Base-by-base conservation (phyloP, 2,113 vertebrate species). In the Mixornis gularis region DNA sequence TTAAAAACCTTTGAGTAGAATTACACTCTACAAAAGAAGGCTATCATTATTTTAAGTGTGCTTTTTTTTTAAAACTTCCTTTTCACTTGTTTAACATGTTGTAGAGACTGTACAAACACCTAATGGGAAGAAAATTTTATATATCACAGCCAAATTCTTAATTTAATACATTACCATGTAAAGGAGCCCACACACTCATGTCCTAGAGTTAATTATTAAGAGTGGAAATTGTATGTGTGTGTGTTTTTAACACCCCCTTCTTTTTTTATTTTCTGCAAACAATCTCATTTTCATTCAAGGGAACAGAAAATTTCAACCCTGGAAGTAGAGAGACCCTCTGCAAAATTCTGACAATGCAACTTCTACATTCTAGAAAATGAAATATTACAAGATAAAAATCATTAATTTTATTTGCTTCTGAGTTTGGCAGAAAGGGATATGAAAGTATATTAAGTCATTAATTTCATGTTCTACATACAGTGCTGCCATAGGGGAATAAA, bases 321-420 rank as follows among this genome's bases (percentile, higher is more conserved):
- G 49, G 20, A 82, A 91, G 65, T 14, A 84, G 17, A 86, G 52
- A 83, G 70, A 63, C 5, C 24, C 66, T 59, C 24, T 41, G 27
- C 55, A 90, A 91, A 95, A 94, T 69, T 95, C 49, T 76, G 80
- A 13, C 38, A 95, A 79, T 34, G 41, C 32, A 93, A 94, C 79
- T 60, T 55, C 92, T 88, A 52, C 36, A 72, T 52, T 52, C 53
- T 44, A 59, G 30, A 87, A 94, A 87, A 79, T 34, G 21, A 73
- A 72, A 74, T 83, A 60, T 53, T 19, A 76, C 38, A 68, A 9
- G 6, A 9, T 69, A 70, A 88, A 95, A 81, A 13, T 1, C 0
- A 62, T 62, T 51, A 20, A 44, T 74, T 68, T 46, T 82, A 19
- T 89, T 91, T 85, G 43, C 55, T 82, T 92, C 48, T 65, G 8